These are phyloP conservation scores for Zaprionus obscuricornis DNA, from an alignment of 2,888 invertebrate genomes.

Conservation along the genomic window DNA sequence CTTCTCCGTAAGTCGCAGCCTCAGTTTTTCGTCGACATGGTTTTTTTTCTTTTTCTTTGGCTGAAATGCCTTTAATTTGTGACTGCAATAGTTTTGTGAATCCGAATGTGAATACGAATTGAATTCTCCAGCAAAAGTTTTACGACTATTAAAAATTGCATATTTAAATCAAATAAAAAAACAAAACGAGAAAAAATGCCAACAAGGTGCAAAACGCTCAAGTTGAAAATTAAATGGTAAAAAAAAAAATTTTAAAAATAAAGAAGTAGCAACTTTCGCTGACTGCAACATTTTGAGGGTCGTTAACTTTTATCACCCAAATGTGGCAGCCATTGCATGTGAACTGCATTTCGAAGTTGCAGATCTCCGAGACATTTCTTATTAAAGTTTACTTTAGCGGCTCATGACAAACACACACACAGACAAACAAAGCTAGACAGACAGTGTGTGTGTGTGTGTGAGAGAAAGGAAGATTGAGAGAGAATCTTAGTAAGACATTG, in stretches of 20 bases:
- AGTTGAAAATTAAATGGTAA: slow-evolving; percentile 62
- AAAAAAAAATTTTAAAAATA: slow-evolving; percentile 71
- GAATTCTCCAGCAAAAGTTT: slow-evolving; percentile 48
- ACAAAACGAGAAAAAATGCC: neutral
- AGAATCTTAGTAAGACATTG: neutral
- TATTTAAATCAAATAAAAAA: slow-evolving; percentile 70
- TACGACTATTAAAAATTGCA: slow-evolving; percentile 63
- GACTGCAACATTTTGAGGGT: slow-evolving; percentile 59
- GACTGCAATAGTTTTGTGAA: slow-evolving; percentile 58
- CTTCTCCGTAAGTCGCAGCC: neutral
- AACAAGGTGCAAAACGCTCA: neutral
- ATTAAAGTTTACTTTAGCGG: slow-evolving; percentile 61
- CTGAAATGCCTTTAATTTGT: neutral
- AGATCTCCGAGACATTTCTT: slow-evolving; percentile 59
- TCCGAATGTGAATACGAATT: slow-evolving; percentile 47
- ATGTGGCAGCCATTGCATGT: slow-evolving; percentile 37
- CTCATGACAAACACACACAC: slow-evolving; percentile 27
- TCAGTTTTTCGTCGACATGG: slow-evolving; percentile 23
- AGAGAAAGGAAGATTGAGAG: neutral
- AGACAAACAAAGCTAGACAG: slow-evolving; percentile 11
- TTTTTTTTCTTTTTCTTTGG: slow-evolving; percentile 26
- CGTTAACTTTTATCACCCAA: slow-evolving; percentile 69
- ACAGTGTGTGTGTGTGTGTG: too few species aligned
- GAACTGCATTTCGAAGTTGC: slow-evolving; percentile 49
- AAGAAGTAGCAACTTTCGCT: slow-evolving; percentile 46